These are phyloP conservation scores for Temnopleurus reevesii DNA, from an alignment of 53 echinoderm and acorn worm species.

Conservation along the genomic window DNA sequence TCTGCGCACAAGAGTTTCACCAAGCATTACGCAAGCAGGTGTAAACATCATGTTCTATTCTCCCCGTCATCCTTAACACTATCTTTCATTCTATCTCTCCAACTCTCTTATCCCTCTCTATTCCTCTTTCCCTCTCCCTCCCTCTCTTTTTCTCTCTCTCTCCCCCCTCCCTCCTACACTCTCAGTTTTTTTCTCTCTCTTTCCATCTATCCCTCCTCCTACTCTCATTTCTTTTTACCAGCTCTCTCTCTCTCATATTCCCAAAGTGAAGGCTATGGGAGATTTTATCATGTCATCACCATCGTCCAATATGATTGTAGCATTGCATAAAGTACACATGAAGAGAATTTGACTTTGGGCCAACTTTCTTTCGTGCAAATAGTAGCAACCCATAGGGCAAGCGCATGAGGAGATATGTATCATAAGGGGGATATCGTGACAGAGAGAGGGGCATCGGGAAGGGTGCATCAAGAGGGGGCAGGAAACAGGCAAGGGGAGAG, in stretches of 20 bases:
- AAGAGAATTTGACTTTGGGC: no score
- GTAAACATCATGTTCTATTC: no score
- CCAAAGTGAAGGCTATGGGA: neutral
- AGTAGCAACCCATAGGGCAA: no score
- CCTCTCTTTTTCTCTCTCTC: neutral
- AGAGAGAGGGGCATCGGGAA: no score
- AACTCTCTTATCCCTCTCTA: neutral
- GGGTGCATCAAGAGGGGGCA: no score
- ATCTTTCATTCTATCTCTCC: neutral
- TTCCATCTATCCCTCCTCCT: neutral
- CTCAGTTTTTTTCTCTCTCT: conserved; percentile 10
- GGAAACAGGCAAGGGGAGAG: no score
- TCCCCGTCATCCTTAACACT: neutral
- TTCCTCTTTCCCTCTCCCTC: conserved; percentile 9
- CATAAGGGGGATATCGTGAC: no score
- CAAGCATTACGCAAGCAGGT: neutral
- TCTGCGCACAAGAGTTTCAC: neutral
- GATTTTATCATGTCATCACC: neutral
- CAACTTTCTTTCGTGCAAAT: no score
- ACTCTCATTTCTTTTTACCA: neutral
- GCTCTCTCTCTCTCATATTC: neutral
- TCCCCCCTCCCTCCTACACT: neutral
- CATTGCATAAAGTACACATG: no score
- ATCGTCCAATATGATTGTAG: neutral
- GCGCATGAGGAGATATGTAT: no score